Conservation (phyloP, 2,113 vertebrate genomes). For the Cygnus atratus region DNA sequence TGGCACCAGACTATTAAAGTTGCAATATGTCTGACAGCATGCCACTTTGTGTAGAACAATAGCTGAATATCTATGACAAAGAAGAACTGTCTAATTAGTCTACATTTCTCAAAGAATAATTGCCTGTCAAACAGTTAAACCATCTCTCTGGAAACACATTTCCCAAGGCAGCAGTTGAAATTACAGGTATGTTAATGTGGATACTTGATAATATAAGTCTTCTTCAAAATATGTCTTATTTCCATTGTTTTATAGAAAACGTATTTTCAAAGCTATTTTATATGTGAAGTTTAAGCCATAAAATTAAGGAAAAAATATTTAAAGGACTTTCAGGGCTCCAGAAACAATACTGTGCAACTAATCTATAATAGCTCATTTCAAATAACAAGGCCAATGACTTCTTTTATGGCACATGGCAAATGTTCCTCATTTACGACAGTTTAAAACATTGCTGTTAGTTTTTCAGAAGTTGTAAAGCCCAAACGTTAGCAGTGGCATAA, state of each 20-base stretch:
- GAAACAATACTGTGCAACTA: background rate
- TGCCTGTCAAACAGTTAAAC: constrained; percentile 56
- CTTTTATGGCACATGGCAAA: background rate
- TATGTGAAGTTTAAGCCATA: background rate
- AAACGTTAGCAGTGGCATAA: constrained; percentile 3
- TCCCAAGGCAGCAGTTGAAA: constrained; percentile 49
- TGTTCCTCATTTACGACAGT: constrained; percentile 24
- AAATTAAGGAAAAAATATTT: constrained; percentile 49
- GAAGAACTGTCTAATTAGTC: constrained; percentile 61
- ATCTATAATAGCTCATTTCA: constrained; percentile 23
- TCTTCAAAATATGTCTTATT: constrained; percentile 42
- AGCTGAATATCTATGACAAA: constrained; percentile 29
- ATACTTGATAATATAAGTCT: constrained; percentile 46
- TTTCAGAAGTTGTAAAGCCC: background rate
- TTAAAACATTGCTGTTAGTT: constrained; percentile 44
- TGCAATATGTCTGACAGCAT: background rate
- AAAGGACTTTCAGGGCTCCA: constrained; percentile 41
- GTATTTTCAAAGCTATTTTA: constrained; percentile 32
- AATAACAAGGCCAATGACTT: constrained; percentile 39
- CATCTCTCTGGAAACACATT: constrained; percentile 59
- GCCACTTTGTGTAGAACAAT: constrained; percentile 25
- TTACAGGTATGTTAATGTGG: constrained; percentile 50
- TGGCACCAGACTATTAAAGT: background rate
- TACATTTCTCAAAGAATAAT: constrained; percentile 57
- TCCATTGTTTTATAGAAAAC: constrained; percentile 46